Evolutionary conservation across 2,888 invertebrate genomes (phyloP), one percentile per base, ranked within the genome.

Genomic region (Atherix ibis): DNA sequence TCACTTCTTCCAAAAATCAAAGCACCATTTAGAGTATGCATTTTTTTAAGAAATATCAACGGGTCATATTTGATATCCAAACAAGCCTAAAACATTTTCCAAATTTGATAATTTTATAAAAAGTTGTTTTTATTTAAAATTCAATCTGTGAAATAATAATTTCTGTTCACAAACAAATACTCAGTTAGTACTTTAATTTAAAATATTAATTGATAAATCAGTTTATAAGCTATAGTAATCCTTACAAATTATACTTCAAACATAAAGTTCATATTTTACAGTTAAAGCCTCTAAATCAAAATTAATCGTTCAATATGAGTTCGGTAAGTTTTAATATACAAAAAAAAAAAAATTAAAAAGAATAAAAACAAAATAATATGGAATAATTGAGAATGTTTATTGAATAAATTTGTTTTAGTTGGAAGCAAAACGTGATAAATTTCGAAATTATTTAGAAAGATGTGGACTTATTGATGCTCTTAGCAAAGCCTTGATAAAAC

Each of bases 351-450:
- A 22, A 22, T 22, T 22, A 10, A 22, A 22, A 22, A 8, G 10
- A 22, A 22, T 22, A 22, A 22, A 22, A n/a, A n/a, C n/a, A n/a
- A n/a, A n/a, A n/a, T n/a, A n/a, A n/a, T n/a, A n/a, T n/a, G n/a
- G n/a, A n/a, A n/a, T n/a, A n/a, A n/a, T n/a, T n/a, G n/a, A n/a
- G 24, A 18, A 18, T 12, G 10, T 8, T 15, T 4, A 31, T 18
- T 15, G 10, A 4, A 5, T 27, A 16, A 8, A 15, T 18, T 34
- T 2, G 27, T 32, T 30, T 2, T 13, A 58, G 58, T 53, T 59
- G 38, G 58, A 61, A 47, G 55, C 56, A 18, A 61, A 60, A 44
- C 54, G 59, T n/a, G 56, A 56, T 27, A 57, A 58, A 40, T 61
- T 58, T 40, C 55, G 60, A 9, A 58, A 58, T 41, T 61, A 61